A percentile compares a stretch with the other conserved stretches of the same genome.
phyloP scores from a whole-genome alignment of 1,140 invertebrate genomes.

The Drosophila nigrodunni region DNA sequence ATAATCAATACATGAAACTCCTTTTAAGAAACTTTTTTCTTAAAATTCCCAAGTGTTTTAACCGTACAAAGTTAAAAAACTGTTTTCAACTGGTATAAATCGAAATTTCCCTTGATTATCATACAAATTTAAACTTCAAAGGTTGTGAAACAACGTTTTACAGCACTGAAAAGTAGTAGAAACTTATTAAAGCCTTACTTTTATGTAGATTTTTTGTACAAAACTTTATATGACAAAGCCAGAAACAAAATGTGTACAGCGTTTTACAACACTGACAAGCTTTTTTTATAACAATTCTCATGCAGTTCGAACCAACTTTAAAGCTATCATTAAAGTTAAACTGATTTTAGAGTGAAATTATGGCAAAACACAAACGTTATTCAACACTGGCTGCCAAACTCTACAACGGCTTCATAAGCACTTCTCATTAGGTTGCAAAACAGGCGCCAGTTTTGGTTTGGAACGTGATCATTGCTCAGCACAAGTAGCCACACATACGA shows the following conservation, averaged over 20 bases:
- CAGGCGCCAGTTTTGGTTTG: constrained; percentile 17
- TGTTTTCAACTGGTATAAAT: too few relatives aligned
- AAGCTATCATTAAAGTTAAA: not conserved
- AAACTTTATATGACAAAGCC: too few relatives aligned
- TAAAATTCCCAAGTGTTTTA: not conserved
- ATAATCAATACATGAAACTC: constrained; percentile 7
- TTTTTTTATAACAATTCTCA: too few relatives aligned
- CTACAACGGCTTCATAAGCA: constrained; percentile 13
- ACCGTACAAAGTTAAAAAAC: not conserved
- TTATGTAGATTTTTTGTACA: too few relatives aligned
- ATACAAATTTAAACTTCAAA: not conserved
- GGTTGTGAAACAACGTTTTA: not conserved
- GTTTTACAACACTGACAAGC: too few relatives aligned
- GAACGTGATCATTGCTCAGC: constrained; percentile 28
- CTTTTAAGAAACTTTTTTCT: not conserved
- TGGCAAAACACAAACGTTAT: not conserved
- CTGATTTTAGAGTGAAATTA: not conserved
- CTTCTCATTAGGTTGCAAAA: constrained; percentile 40
- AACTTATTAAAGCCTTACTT: too few relatives aligned
- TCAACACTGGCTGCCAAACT: constrained; percentile 6
- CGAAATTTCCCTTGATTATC: not conserved
- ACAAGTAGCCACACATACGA: not conserved
- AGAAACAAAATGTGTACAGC: too few relatives aligned
- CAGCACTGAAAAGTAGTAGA: too few relatives aligned
- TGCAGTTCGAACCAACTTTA: too few relatives aligned